These are phyloP conservation scores for Betta splendens DNA, from an alignment of 2,797 vertebrate species.

Conservation along the genomic window DNA sequence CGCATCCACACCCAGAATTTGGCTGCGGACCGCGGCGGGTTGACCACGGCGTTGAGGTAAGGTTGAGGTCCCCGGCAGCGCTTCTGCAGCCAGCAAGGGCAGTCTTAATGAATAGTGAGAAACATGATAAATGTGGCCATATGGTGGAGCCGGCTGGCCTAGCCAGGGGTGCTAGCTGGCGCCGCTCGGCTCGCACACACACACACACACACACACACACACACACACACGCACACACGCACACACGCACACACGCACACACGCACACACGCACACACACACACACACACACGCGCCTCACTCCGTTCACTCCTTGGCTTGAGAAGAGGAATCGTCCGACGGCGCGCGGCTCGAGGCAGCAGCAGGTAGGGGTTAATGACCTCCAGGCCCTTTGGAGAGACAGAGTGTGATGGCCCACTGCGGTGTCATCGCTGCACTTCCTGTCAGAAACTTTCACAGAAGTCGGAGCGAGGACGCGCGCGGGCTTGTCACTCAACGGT, in stretches of 20 bases:
- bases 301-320: slow-evolving; percentile 61
- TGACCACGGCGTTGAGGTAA: slow-evolving; percentile 59
- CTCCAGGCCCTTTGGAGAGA: slow-evolving; percentile 69
- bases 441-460: slow-evolving; percentile 70
- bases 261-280: slow-evolving; percentile 34
- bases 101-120: slow-evolving; percentile 82
- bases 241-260: slow-evolving; percentile 31
- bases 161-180: slow-evolving; percentile 77
- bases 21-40: slow-evolving; percentile 50
- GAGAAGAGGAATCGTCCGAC: slow-evolving; percentile 73
- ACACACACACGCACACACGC: slow-evolving; percentile 29
- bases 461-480: slow-evolving; percentile 50
- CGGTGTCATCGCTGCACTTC: slow-evolving; percentile 62
- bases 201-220: slow-evolving; percentile 27
- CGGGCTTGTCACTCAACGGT: slow-evolving; percentile 51
- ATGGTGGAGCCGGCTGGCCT: slow-evolving; percentile 83
- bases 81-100: slow-evolving; percentile 79
- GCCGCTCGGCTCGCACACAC: slow-evolving; percentile 52
- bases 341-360: slow-evolving; percentile 62
- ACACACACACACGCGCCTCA: slow-evolving; percentile 26
- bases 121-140: slow-evolving; percentile 87
- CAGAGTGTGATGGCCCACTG: slow-evolving; percentile 60
- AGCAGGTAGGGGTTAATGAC: slow-evolving; percentile 79
- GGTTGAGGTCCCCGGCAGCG: slow-evolving; percentile 74
- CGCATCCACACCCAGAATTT: slow-evolving; percentile 50